Evolutionary conservation across 2,113 vertebrate genomes (phyloP).

Genomic region (Brevimyrus niger): DNA sequence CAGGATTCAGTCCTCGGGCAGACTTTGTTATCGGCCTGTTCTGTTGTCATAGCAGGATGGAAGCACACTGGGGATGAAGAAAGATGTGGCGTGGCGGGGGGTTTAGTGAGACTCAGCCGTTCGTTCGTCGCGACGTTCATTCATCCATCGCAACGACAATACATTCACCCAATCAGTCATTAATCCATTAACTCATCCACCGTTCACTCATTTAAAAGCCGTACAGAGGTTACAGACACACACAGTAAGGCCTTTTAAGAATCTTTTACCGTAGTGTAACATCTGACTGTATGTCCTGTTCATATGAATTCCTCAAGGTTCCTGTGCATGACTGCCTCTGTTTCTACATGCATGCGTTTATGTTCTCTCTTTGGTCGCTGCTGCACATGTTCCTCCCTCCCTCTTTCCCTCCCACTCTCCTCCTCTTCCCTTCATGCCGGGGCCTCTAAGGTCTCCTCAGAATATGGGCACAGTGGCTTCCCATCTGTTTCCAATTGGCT

Average conservation of each 20-base stretch:
- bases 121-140: background rate
- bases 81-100: background rate
- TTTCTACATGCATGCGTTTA: background rate
- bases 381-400: background rate
- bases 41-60: background rate
- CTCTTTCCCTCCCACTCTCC: background rate
- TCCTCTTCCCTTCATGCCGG: background rate
- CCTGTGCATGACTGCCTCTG: background rate
- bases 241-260: background rate
- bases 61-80: background rate
- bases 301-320: background rate
- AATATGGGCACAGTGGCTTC: background rate
- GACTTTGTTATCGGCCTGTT: background rate
- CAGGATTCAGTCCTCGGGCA: background rate
- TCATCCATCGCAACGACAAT: background rate
- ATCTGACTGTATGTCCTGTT: background rate
- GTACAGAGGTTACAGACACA: background rate
- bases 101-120: background rate
- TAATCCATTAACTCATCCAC: background rate
- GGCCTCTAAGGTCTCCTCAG: constrained; percentile 10
- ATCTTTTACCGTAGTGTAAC: background rate
- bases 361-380: background rate
- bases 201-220: background rate
- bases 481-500: constrained; percentile 19
- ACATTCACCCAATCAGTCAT: background rate